Evolutionary conservation across 2,797 vertebrate genomes (phyloP).

Genomic region (Phrynocephalus vlangalii): DNA sequence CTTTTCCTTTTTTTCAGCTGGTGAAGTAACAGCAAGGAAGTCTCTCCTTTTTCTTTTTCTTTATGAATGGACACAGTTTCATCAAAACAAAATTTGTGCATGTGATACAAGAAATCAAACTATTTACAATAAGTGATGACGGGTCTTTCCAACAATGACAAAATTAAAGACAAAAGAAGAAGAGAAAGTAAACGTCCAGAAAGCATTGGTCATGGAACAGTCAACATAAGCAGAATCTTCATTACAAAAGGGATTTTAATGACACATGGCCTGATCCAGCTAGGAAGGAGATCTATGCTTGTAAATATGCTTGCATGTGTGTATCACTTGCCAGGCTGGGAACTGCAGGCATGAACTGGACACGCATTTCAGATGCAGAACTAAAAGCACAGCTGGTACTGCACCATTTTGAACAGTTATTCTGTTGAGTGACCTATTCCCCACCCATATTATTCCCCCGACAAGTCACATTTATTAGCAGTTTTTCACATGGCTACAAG

Average conservation of each 20-base stretch:
- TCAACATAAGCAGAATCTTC: slow-evolving; percentile 45
- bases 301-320: not conserved
- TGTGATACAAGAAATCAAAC: slow-evolving; percentile 65
- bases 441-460: not conserved
- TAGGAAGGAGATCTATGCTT: slow-evolving; percentile 1
- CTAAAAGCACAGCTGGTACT: slow-evolving; percentile 1
- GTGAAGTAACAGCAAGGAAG: slow-evolving; percentile 68
- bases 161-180: slow-evolving; percentile 61
- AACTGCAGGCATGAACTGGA: slow-evolving; percentile 22
- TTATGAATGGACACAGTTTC: slow-evolving; percentile 54
- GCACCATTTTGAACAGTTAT: not conserved
- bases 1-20: slow-evolving; percentile 48
- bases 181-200: slow-evolving; percentile 50
- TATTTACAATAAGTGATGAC: slow-evolving; percentile 51
- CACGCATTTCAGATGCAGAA: not conserved
- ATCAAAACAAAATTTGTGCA: slow-evolving; percentile 53
- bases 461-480: not conserved
- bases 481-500: slow-evolving; percentile 5
- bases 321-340: slow-evolving; percentile 18
- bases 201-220: slow-evolving; percentile 67
- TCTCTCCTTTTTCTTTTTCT: slow-evolving; percentile 37
- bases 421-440: not conserved
- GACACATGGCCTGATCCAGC: slow-evolving; percentile 29
- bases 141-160: slow-evolving; percentile 38
- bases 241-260: slow-evolving; percentile 47